Conservation (phyloP, 2,797 vertebrate genomes). For the Brachymystax lenok region DNA sequence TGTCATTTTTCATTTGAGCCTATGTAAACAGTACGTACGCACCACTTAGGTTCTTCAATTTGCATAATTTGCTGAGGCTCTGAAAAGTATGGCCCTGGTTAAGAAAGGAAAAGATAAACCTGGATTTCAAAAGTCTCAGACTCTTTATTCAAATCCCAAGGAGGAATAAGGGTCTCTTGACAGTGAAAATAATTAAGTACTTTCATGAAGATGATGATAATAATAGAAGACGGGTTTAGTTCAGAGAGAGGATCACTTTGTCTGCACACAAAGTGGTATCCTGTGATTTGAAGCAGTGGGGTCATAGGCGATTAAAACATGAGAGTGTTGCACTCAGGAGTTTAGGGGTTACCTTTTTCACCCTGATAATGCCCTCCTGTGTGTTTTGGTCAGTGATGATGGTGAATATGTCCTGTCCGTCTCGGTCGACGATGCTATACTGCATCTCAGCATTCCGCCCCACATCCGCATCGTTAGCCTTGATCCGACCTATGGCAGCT, state of each 20-base stretch:
- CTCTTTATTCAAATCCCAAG: slow-evolving; percentile 24
- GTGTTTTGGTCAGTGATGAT: slow-evolving; percentile 90
- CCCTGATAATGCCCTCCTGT: slow-evolving; percentile 91
- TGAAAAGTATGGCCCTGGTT: slow-evolving; percentile 37
- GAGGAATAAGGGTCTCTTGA: slow-evolving; percentile 35
- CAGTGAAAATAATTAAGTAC: slow-evolving; percentile 47
- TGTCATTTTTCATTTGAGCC: slow-evolving; percentile 51
- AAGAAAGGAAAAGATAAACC: slow-evolving; percentile 35
- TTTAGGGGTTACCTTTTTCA: slow-evolving; percentile 84
- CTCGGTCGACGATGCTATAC: slow-evolving; percentile 86
- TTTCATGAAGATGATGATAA: slow-evolving; percentile 38
- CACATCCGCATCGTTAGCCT: slow-evolving; percentile 90
- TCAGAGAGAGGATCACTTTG: slow-evolving; percentile 34
- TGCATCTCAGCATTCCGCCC: slow-evolving; percentile 90
- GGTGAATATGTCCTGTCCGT: slow-evolving; percentile 86
- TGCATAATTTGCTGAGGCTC: slow-evolving; percentile 51
- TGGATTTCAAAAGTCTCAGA: slow-evolving; percentile 40
- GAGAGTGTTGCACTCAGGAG: neutral
- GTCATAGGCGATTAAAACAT: slow-evolving; percentile 23
- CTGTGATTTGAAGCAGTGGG: neutral
- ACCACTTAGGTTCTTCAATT: slow-evolving; percentile 54
- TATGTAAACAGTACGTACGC: neutral
- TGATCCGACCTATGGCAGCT: slow-evolving; percentile 88
- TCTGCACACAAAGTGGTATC: slow-evolving; percentile 8
- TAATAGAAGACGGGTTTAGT: slow-evolving; percentile 42